Evolutionary conservation across 2,797 vertebrate genomes (phyloP).

Genomic region (Acridotheres tristis): DNA sequence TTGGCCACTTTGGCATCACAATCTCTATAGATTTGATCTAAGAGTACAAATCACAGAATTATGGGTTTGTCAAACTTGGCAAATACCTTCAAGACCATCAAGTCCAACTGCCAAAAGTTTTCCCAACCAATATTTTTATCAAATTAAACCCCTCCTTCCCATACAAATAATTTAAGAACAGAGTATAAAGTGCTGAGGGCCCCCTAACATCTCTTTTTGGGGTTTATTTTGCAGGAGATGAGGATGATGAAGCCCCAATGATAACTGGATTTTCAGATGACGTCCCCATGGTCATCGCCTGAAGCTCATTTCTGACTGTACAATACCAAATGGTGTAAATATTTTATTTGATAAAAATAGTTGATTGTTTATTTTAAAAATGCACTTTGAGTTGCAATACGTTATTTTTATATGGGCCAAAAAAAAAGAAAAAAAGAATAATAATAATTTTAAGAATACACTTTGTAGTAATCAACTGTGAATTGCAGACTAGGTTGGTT

Average conservation of each 20-base stretch:
- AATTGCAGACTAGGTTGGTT: constrained; percentile 76
- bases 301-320: constrained; percentile 75
- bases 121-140: background rate
- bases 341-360: constrained; percentile 84
- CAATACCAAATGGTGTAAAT: constrained; percentile 82
- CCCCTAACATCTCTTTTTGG: background rate
- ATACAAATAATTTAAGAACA: background rate
- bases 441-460: constrained; percentile 59
- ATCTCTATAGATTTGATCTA: accelerated
- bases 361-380: constrained; percentile 82
- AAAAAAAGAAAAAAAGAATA: background rate
- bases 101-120: accelerated
- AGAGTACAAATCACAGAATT: background rate
- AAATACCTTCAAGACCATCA: background rate
- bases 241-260: constrained; percentile 96
- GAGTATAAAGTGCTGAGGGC: background rate
- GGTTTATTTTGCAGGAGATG: constrained; percentile 85
- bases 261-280: constrained; percentile 99
- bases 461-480: constrained; percentile 79
- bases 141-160: too few relatives aligned
- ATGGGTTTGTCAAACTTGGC: accelerated
- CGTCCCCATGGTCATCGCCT: constrained; percentile 98
- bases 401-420: constrained; percentile 86
- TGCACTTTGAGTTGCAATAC: constrained; percentile 86
- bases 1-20: too few relatives aligned